Base-by-base conservation (phyloP, 2,113 vertebrate species). In the Ceyx melanurus region DNA sequence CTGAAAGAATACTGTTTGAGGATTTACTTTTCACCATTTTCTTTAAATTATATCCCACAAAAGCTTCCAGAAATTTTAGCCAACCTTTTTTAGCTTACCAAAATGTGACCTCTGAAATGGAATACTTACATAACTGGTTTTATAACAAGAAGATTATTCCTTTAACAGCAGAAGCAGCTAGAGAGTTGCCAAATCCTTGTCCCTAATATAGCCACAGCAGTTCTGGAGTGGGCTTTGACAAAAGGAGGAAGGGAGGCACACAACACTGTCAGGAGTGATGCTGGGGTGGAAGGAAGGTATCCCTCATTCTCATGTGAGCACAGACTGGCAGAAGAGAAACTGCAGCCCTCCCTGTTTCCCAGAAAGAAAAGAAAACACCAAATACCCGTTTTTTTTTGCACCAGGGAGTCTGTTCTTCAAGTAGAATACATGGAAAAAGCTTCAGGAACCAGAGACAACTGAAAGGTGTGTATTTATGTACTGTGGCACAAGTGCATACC, bases 121-220 rank as follows among this genome's bases (percentile, higher is more conserved):
- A 88, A 90, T 68, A 75, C 81, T 87, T 95, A 91, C 54, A 82
- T 89, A 93, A 92, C 57, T 65, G 40, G 62, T 77, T 95, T 96
- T 89, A 75, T 85, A 95, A 94, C 75, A 88, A 73, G 78, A 93
- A 73, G 78, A 93, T 87, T 66, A 82, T 84, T 89, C 71, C 62
- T 85, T 91, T 84, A 87, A 79, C 42, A 85, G 71, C 71, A 79
- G n/a, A 67, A 88, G 42, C 28, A 75, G 81, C 45, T 54, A 76
- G 9, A 82, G 58, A 65, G 29, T 92, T 89, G 74, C 48, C 54
- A 89, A 89, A 92, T 31, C 50, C 26, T 87, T 61, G 84, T 28
- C 66, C 50, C 57, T 35, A 57, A 3, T 12, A 64, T 1, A 86
- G 43, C 33, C 33, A 45, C 0, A 33, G 83, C 86, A 74, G 28